Evolutionary conservation across 2,888 invertebrate species (phyloP), one percentile per base, ranked within the genome.

Genomic region (Coenonympha glycerion): DNA sequence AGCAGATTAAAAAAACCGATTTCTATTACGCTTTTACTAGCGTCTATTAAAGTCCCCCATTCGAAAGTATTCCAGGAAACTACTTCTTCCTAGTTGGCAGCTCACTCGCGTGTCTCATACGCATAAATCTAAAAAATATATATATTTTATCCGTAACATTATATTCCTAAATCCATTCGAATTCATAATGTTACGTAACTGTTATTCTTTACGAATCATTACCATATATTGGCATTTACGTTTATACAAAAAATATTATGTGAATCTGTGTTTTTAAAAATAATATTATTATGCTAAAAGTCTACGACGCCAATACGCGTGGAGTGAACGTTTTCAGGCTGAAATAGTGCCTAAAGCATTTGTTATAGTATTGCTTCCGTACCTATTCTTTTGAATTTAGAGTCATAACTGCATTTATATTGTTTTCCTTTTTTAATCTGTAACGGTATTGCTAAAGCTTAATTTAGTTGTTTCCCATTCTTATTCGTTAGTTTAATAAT

Each of bases 361-460:
- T 13, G 21, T 6, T 6, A 15, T 3, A 6, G 11, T n/a, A 21
- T 13, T 15, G 8, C 24, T 34, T 34, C 18, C 26, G 18, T 28
- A 41, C 18, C 15, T 15, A 13, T 49, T 47, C 46, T 28, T 51
- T 47, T 47, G 45, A 22, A 64, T 69, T 66, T 56, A 49, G 54
- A 65, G 55, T 64, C 58, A 56, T 51, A 45, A 50, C 41, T 55
- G n/a, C 37, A 49, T 42, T 49, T 51, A 59, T 50, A 62, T 61
- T 64, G 60, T 63, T 48, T 58, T 45, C 53, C 55, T 66, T 64
- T 63, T 63, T 54, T 59, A 58, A 64, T 58, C 47, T 51, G 51
- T 57, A 53, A 47, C 31, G 15, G 15, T 13, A 44, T 15, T 26
- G n/a, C 40, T 40, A 15, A n/a, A 6, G n/a, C n/a, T n/a, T n/a